Evolutionary conservation across 2,888 invertebrate species (phyloP), one percentile per base, ranked within the genome.

Genomic region (Limnephilus lunatus): DNA sequence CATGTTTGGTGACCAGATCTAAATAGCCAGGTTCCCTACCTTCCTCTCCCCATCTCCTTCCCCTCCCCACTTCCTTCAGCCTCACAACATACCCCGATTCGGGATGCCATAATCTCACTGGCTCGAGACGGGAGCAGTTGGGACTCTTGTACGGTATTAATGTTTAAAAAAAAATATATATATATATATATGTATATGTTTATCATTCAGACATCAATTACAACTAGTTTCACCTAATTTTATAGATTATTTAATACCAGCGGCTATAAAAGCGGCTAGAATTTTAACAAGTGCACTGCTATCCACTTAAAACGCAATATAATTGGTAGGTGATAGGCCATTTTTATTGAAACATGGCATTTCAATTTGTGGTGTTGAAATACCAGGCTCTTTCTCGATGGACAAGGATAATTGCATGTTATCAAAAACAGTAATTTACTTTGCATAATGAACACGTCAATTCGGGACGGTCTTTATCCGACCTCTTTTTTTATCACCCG

Each of bases 351-450:
- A 83, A 83, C 11, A 83, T 30, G 86, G n/a, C 48, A 44, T 11
- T n/a, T 25, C 86, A 86, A 86, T 86, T 48, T n/a, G 15, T 44
- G 86, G 30, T 86, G 39, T n/a, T 32, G n/a, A 86, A 30, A n/a
- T 30, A n/a, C 30, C 44, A 86, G 14, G 9, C 86, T 44, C 30
- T 3, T 44, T 48, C 83, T 83, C 83, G 35, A 83, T 83, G 83
- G 83, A 83, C 83, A 32, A 39, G 83, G 83, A 83, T 83, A 83
- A 83, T 83, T 39, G 39, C 83, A 83, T n/a, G 83, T 15, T 35
- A 83, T 83, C 83, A 86, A 86, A 86, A 86, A 86, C 86, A 48
- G 39, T 83, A 83, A 86, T 86, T 86, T 86, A 86, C 35, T 39
- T 44, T 86, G 48, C 30, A 44, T 86, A 86, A 86, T 86, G 86